Conservation (phyloP, 1,140 invertebrate species). For the Bradynema listronoti region DNA sequence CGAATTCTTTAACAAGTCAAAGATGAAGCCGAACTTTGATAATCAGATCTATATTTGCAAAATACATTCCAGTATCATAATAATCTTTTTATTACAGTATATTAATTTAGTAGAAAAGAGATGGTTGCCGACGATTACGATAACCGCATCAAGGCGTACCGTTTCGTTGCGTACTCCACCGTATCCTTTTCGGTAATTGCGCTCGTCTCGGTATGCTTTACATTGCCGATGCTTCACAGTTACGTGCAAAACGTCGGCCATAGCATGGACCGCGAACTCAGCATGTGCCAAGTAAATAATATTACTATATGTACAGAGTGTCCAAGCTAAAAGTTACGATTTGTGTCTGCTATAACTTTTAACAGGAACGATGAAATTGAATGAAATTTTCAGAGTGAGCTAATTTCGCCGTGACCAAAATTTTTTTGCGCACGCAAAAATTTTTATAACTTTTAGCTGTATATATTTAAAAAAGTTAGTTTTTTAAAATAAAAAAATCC, state of each 20-base stretch:
- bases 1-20: too few species aligned
- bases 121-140: constrained; percentile 33
- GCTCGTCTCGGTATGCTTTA: constrained; percentile 44
- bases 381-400: background rate
- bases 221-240: constrained; percentile 52
- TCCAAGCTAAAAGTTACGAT: background rate
- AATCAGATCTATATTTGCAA: too few species aligned
- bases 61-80: too few species aligned
- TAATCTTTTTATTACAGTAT: too few species aligned
- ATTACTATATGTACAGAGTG: background rate
- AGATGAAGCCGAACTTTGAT: too few species aligned
- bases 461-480: background rate
- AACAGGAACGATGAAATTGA: background rate
- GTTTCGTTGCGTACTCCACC: constrained; percentile 43
- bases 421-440: background rate
- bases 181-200: constrained; percentile 45
- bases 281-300: constrained; percentile 47
- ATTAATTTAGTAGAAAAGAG: too few species aligned
- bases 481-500: background rate
- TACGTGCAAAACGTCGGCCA: constrained; percentile 50
- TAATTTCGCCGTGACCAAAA: background rate
- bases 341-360: background rate
- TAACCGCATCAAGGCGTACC: constrained; percentile 41
- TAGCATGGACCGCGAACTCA: constrained; percentile 49
- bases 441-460: background rate